These are phyloP conservation scores for Coilia nasus DNA, from an alignment of 2,797 vertebrate species.

Conservation along the genomic window DNA sequence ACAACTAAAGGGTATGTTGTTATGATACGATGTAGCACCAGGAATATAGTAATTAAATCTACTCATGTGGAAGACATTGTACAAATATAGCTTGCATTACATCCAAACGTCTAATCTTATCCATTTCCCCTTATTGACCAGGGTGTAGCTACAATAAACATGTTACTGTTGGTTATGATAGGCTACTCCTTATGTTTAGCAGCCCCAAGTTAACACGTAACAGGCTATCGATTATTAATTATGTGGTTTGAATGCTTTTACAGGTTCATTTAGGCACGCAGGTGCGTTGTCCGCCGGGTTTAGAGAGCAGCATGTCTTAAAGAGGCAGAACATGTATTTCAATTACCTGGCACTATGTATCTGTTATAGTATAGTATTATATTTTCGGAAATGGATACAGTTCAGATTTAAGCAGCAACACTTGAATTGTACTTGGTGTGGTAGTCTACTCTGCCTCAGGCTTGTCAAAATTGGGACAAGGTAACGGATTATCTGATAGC, in stretches of 20 bases:
- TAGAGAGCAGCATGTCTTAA: constrained; percentile 37
- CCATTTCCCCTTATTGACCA: not conserved
- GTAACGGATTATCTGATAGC: not conserved
- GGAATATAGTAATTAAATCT: not conserved
- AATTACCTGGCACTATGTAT: not conserved
- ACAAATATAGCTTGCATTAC: constrained; percentile 1
- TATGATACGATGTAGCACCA: not conserved
- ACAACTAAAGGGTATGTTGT: constrained; percentile 19
- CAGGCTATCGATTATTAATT: constrained; percentile 17
- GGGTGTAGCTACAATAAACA: not conserved
- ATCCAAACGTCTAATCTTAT: constrained; percentile 17
- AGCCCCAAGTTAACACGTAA: constrained; percentile 2
- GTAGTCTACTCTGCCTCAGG: not conserved
- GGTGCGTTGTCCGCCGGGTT: constrained; percentile 12
- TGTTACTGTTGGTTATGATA: not conserved
- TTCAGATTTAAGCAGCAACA: not conserved
- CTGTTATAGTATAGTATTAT: not conserved
- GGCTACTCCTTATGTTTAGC: not conserved
- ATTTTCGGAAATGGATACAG: not conserved
- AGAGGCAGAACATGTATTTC: not conserved
- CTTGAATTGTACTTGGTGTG: not conserved
- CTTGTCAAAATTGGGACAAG: not conserved
- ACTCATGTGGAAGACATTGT: not conserved
- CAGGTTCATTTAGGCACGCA: constrained; percentile 14
- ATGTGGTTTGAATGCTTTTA: constrained; percentile 8